Conservation (phyloP, 1,140 invertebrate species). For the Drosophila insularis region DNA sequence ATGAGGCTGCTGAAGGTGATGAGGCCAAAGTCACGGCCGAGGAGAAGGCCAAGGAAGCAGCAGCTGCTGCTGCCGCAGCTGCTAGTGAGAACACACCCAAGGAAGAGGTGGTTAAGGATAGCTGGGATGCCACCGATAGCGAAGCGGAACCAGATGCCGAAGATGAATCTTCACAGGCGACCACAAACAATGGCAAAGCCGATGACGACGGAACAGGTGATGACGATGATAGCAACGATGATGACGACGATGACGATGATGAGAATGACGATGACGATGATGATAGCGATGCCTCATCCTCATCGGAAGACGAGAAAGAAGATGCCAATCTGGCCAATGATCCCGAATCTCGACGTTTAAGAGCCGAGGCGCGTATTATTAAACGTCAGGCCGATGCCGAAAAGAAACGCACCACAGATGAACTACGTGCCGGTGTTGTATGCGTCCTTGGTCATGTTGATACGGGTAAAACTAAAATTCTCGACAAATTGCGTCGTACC, state of each 20-base stretch:
- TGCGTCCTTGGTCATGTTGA: slow-evolving; percentile 99
- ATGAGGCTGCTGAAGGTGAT: slow-evolving; percentile 82
- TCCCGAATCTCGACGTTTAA: slow-evolving; percentile 87
- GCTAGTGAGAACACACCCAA: slow-evolving; percentile 83
- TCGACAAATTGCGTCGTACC: slow-evolving; percentile 97
- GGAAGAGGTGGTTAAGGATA: slow-evolving; percentile 89
- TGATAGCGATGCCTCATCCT: slow-evolving; percentile 44
- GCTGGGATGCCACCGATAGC: slow-evolving; percentile 91
- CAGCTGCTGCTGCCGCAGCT: slow-evolving; percentile 65
- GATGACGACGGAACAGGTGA: slow-evolving; percentile 46
- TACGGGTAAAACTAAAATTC: slow-evolving; percentile 99
- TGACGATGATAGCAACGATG: slow-evolving; percentile 62
- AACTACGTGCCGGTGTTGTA: slow-evolving; percentile 96
- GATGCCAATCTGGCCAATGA: slow-evolving; percentile 83
- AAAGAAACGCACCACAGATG: slow-evolving; percentile 89
- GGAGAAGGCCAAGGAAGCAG: slow-evolving; percentile 81
- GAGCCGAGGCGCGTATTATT: slow-evolving; percentile 84
- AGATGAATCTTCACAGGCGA: slow-evolving; percentile 79
- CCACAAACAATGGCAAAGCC: slow-evolving; percentile 74
- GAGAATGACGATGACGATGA: slow-evolving; percentile 85
- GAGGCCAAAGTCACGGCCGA: slow-evolving; percentile 78
- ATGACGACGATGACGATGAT: slow-evolving; percentile 78
- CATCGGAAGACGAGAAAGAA: slow-evolving; percentile 82
- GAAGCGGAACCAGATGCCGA: slow-evolving; percentile 86
- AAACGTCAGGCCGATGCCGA: slow-evolving; percentile 93